Evolutionary conservation across 1,140 invertebrate genomes (phyloP), one percentile per base, ranked within the genome.

Genomic region (Pseudomyrmex concolor): DNA sequence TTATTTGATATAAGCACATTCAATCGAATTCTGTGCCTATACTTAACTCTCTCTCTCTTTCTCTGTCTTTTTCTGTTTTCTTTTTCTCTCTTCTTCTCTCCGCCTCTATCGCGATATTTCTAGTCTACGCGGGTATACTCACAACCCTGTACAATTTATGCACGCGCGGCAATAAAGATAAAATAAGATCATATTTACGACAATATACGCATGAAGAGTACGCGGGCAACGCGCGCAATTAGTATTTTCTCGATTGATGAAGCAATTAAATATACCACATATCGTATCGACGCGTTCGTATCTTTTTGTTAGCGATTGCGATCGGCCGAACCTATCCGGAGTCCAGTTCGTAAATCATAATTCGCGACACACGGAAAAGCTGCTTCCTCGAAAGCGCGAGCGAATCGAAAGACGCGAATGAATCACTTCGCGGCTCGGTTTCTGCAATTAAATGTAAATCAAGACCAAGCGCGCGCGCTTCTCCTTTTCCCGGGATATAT

Each of bases 381-480:
- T 5, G 34, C 34, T 68, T 34, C 54, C 43, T 45, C 50, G 19
- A 78, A 34, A 15, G 51, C 34, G 25, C 25, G 25, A 25, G 25
- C 25, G 25, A 25, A 10, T 57, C 54, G 2, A 55, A 60, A 59
- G 76, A 62, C 45, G 19, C 19, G 10, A 55, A 90, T 92, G 90
- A 90, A 92, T 93, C 89, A 91, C 66, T 84, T 34, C 34, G 34
- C 66, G 54, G 67, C 70, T 88, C 87, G 86, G 76, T 91, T 91
- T 89, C 81, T 90, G 89, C 89, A 89, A 93, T 93, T 92, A 91
- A 92, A 93, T 93, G 92, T 92, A 92, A 93, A 93, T 93, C 85
- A 83, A 73, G 4, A 34, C 25, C 2, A 2, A 4, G 5, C 34
- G 34, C 34, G 34, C 34, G 34, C 34, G 15, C 71, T 60, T 85